Evolutionary conservation across 2,797 vertebrate species (phyloP).

Genomic region (Acanthurus leucopareius): DNA sequence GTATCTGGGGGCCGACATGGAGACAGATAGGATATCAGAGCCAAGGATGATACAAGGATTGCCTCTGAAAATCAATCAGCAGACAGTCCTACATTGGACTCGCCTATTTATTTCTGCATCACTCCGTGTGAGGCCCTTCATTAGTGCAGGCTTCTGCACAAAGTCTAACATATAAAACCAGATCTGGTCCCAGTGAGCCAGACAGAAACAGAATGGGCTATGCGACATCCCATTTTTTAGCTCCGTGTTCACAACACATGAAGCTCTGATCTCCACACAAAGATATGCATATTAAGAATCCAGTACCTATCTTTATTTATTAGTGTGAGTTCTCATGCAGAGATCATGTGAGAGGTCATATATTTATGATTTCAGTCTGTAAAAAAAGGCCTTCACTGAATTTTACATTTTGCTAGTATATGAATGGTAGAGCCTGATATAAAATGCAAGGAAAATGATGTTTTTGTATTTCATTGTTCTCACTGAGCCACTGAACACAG

Average conservation of each 20-base stretch:
- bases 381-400: not conserved
- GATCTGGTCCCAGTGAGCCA: slow-evolving; percentile 30
- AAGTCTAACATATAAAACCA: slow-evolving; percentile 42
- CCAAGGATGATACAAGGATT: slow-evolving; percentile 78
- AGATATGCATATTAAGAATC: not conserved
- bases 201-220: not conserved
- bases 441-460: slow-evolving; percentile 7
- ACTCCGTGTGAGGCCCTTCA: slow-evolving; percentile 55
- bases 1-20: slow-evolving; percentile 72
- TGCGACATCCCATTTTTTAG: slow-evolving; percentile 13
- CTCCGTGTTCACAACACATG: slow-evolving; percentile 5
- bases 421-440: not conserved
- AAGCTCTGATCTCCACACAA: slow-evolving; percentile 7
- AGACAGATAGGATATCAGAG: slow-evolving; percentile 83
- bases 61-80: slow-evolving; percentile 81
- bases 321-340: not conserved
- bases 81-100: slow-evolving; percentile 65
- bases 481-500: not conserved
- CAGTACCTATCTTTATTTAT: not conserved
- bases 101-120: slow-evolving; percentile 73
- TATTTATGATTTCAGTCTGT: not conserved
- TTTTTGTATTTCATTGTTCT: not conserved
- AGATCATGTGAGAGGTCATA: not conserved
- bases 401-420: not conserved
- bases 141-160: slow-evolving; percentile 48